Conservation (phyloP, 2,888 invertebrate species). For the Elmis aenea region DNA sequence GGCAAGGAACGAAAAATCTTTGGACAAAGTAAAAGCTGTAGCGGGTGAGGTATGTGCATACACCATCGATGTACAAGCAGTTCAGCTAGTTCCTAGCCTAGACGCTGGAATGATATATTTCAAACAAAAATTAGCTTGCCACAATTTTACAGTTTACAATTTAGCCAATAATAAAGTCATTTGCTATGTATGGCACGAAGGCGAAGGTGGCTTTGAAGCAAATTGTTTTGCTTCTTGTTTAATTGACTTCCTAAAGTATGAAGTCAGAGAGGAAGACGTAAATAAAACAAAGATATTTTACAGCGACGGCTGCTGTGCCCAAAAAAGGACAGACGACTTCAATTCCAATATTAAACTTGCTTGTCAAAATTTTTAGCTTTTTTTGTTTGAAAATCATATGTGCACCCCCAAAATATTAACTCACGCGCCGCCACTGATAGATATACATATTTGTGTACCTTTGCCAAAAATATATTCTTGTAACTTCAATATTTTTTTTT, state of each 20-base stretch:
- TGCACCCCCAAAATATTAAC: too few relatives aligned
- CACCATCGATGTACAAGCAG: slow-evolving; percentile 23
- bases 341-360: too few relatives aligned
- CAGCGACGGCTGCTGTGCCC: slow-evolving; percentile 18
- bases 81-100: slow-evolving; percentile 17
- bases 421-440: too few relatives aligned
- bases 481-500: too few relatives aligned
- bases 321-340: too few relatives aligned
- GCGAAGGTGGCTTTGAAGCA: slow-evolving; percentile 18
- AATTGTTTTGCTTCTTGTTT: slow-evolving; percentile 18
- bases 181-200: slow-evolving; percentile 25
- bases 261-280: too few relatives aligned
- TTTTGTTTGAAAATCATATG: too few relatives aligned
- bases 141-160: slow-evolving; percentile 13
- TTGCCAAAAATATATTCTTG: too few relatives aligned
- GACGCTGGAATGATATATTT: slow-evolving; percentile 16
- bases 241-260: slow-evolving; percentile 13
- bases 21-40: slow-evolving; percentile 12
- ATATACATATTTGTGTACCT: too few relatives aligned
- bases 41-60: slow-evolving; percentile 12
- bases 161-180: slow-evolving; percentile 12
- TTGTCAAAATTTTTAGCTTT: too few relatives aligned
- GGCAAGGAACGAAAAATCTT: slow-evolving; percentile 13
- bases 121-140: slow-evolving; percentile 19
- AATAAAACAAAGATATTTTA: slow-evolving; percentile 15